phyloP scores from a whole-genome alignment of 1,140 invertebrate species.

The Ceratina australensis region DNA sequence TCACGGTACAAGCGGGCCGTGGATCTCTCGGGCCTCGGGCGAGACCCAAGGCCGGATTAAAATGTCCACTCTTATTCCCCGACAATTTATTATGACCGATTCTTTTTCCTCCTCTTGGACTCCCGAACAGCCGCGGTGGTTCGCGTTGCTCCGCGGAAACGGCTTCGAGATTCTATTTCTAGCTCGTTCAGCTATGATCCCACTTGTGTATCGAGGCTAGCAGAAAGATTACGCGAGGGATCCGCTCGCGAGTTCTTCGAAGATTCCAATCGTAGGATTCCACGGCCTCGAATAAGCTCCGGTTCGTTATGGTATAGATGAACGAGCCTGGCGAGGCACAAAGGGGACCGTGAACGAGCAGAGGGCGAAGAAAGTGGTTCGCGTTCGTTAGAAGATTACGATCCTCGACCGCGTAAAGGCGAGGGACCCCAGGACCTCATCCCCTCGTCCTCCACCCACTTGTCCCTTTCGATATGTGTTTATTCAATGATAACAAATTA shows the following conservation, averaged over 20 bases:
- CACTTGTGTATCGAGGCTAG: constrained; percentile 15
- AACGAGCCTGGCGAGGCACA: constrained; percentile 10
- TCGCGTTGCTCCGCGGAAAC: constrained; percentile 7
- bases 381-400: constrained; percentile 49
- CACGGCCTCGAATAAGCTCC: neutral
- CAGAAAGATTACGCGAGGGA: constrained; percentile 6
- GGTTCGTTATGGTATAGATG: neutral
- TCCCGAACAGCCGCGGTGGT: neutral
- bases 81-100: constrained; percentile 36
- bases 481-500: constrained; percentile 77
- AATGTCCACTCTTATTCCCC: constrained; percentile 21
- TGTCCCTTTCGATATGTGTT: constrained; percentile 67
- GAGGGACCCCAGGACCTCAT: neutral
- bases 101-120: neutral
- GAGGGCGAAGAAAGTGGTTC: constrained; percentile 35
- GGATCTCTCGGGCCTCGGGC: constrained; percentile 17
- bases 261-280: neutral
- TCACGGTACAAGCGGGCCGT: constrained; percentile 29
- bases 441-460: constrained; percentile 35
- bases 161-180: neutral
- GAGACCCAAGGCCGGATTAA: constrained; percentile 51
- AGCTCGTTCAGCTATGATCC: neutral
- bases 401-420: constrained; percentile 11
- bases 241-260: neutral
- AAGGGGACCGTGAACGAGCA: constrained; percentile 13